Conservation (phyloP, 2,888 invertebrate genomes). For the Leptinotarsa juncta region DNA sequence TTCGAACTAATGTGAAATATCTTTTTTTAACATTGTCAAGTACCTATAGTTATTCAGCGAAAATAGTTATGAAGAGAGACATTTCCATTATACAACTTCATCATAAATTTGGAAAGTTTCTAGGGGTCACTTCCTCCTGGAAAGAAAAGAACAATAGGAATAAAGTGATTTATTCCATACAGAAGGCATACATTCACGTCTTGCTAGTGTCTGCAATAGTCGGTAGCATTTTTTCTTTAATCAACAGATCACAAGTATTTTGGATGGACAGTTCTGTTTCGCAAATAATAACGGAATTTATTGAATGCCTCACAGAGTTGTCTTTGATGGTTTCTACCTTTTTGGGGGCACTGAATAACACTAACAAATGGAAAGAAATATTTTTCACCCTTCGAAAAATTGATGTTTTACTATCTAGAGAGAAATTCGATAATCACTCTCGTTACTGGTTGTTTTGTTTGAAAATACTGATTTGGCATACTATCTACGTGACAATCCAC, state of each 20-base stretch:
- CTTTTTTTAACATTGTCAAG: not conserved
- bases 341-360: slow-evolving; percentile 23
- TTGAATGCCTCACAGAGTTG: slow-evolving; percentile 31
- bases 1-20: not conserved
- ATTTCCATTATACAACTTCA: not conserved
- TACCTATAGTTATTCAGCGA: not conserved
- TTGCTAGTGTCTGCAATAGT: slow-evolving; percentile 20
- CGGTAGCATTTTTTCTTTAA: slow-evolving; percentile 32
- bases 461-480: slow-evolving; percentile 26
- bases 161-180: not conserved
- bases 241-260: slow-evolving; percentile 30
- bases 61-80: slow-evolving; percentile 13
- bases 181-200: slow-evolving; percentile 13
- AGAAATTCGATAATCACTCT: slow-evolving; percentile 19
- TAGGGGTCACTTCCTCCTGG: slow-evolving; percentile 15
- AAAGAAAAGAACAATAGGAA: not conserved
- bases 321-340: slow-evolving; percentile 37
- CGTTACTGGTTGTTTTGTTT: slow-evolving; percentile 13
- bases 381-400: slow-evolving; percentile 26
- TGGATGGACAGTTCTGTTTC: slow-evolving; percentile 23
- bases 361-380: slow-evolving; percentile 29
- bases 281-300: slow-evolving; percentile 33
- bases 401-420: slow-evolving; percentile 23
- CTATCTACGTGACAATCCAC: slow-evolving; percentile 29
- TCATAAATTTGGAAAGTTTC: not conserved